Conservation (phyloP, 2,113 vertebrate species). For the Sceloporus undulatus region DNA sequence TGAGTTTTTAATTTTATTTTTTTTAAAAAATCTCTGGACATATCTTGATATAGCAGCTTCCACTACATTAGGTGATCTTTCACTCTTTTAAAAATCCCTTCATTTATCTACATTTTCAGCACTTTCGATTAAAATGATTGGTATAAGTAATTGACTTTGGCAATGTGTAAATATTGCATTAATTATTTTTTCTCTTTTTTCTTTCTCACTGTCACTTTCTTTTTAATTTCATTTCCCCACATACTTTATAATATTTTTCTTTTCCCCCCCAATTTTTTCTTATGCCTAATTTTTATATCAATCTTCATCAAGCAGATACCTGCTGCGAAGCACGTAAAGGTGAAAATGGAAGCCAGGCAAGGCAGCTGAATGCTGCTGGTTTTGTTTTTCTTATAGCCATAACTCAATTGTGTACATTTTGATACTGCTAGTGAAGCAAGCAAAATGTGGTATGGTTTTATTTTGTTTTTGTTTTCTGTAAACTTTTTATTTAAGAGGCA, state of each 20-base stretch:
- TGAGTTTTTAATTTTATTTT: not conserved
- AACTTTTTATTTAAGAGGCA: conserved; percentile 46
- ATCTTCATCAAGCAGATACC: conserved; percentile 75
- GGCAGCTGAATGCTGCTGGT: conserved; percentile 76
- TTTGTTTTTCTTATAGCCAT: conserved; percentile 70
- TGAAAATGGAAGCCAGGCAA: conserved; percentile 75
- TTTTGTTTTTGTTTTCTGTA: not conserved
- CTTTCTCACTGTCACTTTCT: conserved; percentile 65
- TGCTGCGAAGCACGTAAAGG: conserved; percentile 79
- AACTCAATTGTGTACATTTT: conserved; percentile 72
- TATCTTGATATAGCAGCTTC: not conserved
- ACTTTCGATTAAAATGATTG: conserved; percentile 43
- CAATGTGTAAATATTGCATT: conserved; percentile 65
- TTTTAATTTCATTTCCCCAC: conserved; percentile 61
- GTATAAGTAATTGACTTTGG: conserved; percentile 53
- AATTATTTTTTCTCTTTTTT: conserved; percentile 67
- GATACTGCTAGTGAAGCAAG: conserved; percentile 48
- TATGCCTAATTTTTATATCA: conserved; percentile 61
- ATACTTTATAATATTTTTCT: conserved; percentile 30
- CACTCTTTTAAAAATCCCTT: conserved; percentile 1
- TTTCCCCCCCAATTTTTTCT: conserved; percentile 59
- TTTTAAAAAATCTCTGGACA: not conserved
- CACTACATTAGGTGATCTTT: not conserved
- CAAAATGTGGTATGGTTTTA: not conserved
- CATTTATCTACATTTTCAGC: conserved; percentile 8